Base-by-base conservation (phyloP, 2,888 invertebrate species). In the Patella pellucida region DNA sequence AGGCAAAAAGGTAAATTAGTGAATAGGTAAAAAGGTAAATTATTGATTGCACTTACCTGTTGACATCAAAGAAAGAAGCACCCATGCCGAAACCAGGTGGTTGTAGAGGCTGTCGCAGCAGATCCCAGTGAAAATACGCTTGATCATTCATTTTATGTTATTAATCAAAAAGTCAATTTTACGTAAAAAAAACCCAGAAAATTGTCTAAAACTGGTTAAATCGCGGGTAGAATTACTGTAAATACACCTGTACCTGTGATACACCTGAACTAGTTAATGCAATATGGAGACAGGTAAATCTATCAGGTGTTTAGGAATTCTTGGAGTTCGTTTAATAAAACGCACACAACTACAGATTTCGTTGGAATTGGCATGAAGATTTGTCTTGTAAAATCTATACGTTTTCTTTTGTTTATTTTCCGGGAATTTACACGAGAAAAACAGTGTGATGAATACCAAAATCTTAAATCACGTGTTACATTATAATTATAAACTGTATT, bases 101-200 rank as follows among this genome's bases (percentile, higher is more conserved):
- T 75, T 87, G 87, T 9, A 87, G 80, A 15, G 86, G 86, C 68
- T 85, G 85, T 41, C 87, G 81, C 72, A 87, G 82, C 69, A 87
- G 79, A 79, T 87, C 87, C 87, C 87, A 87, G 73, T 87, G 87
- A 79, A 87, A 86, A 75, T 85, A 86, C 1, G 86, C 83, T 77
- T 86, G 87, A 73, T 87, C 87, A 76, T 87, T 87, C 87, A 87
- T 87, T 52, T 16, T 76, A 74, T n/a, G 16, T 56, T n/a, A n/a
- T 5, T 5, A 31, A 31, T 31, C 5, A 31, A 41, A 41, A 41
- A 41, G 41, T 9, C 41, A 41, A 7, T 41, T 41, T 41, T 41
- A 41, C 31, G 41, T 41, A 41, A 41, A 41, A 41, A 9, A 41
- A 41, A 41, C 7, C 7, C 41, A 41, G 41, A 41, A 41, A 41